Percentiles rank a stretch among this genome's conserved stretches.
Conservation (phyloP, 2,888 invertebrate genomes). For the Drosophila anomalipes region DNA sequence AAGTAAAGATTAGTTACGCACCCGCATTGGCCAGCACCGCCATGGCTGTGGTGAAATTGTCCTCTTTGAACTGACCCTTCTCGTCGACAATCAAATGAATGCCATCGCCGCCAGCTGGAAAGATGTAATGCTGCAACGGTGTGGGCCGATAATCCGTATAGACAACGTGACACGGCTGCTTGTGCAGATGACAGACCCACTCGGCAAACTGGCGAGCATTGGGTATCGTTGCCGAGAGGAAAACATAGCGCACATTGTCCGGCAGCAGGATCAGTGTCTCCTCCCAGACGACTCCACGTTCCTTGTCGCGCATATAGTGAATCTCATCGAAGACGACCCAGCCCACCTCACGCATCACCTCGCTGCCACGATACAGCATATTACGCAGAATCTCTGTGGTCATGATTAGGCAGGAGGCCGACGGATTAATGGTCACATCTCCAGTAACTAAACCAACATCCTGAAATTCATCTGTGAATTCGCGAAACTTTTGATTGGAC, state of each 20-base stretch:
- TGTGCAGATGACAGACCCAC: constrained; percentile 97
- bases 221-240: constrained; percentile 99
- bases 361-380: constrained; percentile 99
- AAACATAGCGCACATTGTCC: constrained; percentile 99
- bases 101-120: constrained; percentile 97
- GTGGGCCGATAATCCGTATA: constrained; percentile 99
- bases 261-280: constrained; percentile 98
- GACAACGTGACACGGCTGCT: constrained; percentile 99
- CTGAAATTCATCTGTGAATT: constrained; percentile 98
- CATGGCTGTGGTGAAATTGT: constrained; percentile 99
- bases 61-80: constrained; percentile 97
- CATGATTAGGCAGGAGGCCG: constrained; percentile 99
- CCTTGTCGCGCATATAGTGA: constrained; percentile 99
- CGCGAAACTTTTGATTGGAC: constrained; percentile 99
- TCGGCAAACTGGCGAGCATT: constrained; percentile 98
- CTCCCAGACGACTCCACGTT: constrained; percentile 98
- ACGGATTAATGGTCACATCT: constrained; percentile 99
- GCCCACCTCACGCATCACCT: constrained; percentile 99
- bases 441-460: constrained; percentile 99
- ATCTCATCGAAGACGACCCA: constrained; percentile 99
- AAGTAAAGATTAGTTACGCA: background rate
- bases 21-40: constrained; percentile 92
- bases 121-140: constrained; percentile 99
- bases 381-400: constrained; percentile 99
- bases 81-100: constrained; percentile 98